Conservation (phyloP, 2,888 invertebrate genomes). For the Tetragonula carbonaria region DNA sequence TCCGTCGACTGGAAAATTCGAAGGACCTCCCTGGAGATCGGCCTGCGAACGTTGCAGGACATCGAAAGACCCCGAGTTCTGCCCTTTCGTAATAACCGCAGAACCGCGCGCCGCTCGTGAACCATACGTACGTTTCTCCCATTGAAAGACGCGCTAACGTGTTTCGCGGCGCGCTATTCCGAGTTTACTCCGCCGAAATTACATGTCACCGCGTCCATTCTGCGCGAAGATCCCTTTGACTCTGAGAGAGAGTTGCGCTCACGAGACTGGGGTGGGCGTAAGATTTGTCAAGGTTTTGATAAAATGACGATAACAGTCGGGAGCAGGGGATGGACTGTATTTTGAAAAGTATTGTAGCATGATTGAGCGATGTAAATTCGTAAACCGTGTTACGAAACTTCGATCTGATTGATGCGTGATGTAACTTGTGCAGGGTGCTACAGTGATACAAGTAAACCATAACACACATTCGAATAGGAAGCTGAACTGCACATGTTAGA, state of each 20-base stretch:
- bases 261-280: background rate
- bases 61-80: slow-evolving; percentile 68
- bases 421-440: background rate
- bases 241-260: background rate
- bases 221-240: slow-evolving; percentile 14
- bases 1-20: slow-evolving; percentile 78
- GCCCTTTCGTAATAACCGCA: slow-evolving; percentile 66
- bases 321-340: background rate
- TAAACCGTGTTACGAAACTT: background rate
- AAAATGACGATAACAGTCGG: background rate
- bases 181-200: slow-evolving; percentile 32
- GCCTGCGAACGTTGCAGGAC: slow-evolving; percentile 64
- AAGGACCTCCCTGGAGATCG: slow-evolving; percentile 77
- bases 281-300: background rate
- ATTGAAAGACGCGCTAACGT: slow-evolving; percentile 43
- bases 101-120: background rate
- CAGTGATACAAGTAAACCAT: background rate
- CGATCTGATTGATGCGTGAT: background rate
- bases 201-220: slow-evolving; percentile 23
- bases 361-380: background rate
- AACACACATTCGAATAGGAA: too few species aligned
- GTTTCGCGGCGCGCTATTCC: slow-evolving; percentile 21
- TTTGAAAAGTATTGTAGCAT: background rate
- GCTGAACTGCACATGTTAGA: too few species aligned
- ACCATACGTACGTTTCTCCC: slow-evolving; percentile 13